Evolutionary conservation across 2,797 vertebrate species (phyloP).

Genomic region (Sparidentex hasta): DNA sequence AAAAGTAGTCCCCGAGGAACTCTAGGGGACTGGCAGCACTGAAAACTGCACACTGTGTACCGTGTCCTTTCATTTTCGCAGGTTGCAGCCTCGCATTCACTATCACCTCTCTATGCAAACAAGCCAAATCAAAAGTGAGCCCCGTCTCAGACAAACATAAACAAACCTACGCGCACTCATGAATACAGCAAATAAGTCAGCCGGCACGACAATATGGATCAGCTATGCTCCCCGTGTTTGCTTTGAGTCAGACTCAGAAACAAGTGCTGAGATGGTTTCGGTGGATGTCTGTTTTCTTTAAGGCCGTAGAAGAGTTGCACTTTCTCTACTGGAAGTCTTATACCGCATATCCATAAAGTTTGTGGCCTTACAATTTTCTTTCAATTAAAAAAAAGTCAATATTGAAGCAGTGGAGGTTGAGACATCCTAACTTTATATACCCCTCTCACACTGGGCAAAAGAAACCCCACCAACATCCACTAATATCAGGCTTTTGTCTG

Average conservation of each 20-base stretch:
- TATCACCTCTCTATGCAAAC: constrained; percentile 1
- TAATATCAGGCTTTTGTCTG: no score
- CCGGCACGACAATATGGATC: constrained; percentile 9
- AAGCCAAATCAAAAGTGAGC: constrained; percentile 24
- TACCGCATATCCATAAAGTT: not conserved
- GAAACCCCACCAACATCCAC: no score
- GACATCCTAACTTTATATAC: not conserved
- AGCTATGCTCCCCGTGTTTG: constrained; percentile 11
- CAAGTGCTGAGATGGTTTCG: not conserved
- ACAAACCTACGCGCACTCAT: constrained; percentile 9
- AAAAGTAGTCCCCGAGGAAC: not conserved
- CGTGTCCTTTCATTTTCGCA: constrained; percentile 7
- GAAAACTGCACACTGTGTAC: not conserved
- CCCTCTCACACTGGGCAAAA: no score
- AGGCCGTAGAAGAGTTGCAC: not conserved
- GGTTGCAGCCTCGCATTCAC: constrained; percentile 11
- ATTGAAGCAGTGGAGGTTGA: not conserved
- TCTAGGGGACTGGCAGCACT: not conserved
- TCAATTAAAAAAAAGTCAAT: not conserved
- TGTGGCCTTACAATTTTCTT: not conserved
- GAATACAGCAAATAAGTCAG: constrained; percentile 26
- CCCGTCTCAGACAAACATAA: constrained; percentile 3
- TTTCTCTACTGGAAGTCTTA: not conserved
- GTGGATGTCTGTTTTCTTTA: not conserved
- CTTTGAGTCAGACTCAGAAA: constrained; percentile 15